These are phyloP conservation scores for Acanthosepion esculentum DNA, from an alignment of 2,888 invertebrate genomes.

Conservation along the genomic window DNA sequence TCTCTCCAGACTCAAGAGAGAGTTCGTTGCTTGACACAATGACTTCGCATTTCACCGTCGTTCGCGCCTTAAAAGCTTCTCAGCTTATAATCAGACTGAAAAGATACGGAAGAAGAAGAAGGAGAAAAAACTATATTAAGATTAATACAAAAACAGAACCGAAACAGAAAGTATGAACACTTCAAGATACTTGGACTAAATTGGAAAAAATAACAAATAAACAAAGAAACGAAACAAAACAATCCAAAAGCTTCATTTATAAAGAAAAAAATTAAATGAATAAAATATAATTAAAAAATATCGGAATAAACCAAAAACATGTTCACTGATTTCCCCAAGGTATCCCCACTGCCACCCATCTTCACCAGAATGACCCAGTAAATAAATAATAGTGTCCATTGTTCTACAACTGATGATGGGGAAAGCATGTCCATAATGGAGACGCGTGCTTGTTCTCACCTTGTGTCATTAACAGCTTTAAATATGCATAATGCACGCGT, in stretches of 20 bases:
- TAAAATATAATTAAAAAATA: background rate
- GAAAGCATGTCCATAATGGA: background rate
- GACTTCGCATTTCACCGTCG: background rate
- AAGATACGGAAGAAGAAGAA: background rate
- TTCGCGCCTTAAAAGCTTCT: background rate
- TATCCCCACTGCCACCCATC: background rate
- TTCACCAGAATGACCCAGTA: background rate
- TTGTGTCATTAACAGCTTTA: constrained; percentile 8
- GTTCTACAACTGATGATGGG: constrained; percentile 25
- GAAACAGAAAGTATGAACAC: background rate
- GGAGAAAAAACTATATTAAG: background rate
- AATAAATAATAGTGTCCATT: constrained; percentile 1
- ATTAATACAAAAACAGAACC: background rate
- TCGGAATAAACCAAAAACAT: background rate
- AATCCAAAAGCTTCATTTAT: background rate
- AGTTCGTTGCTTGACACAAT: too few species aligned
- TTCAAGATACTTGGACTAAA: background rate
- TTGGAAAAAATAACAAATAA: background rate
- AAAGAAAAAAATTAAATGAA: background rate
- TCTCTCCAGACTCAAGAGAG: too few species aligned
- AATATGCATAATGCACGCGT: constrained; percentile 33
- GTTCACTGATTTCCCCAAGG: constrained; percentile 13
- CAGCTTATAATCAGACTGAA: background rate
- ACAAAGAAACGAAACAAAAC: background rate
- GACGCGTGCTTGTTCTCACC: constrained; percentile 21